Conservation (phyloP, 2,113 vertebrate genomes). For the Callochromis pleurospilus region DNA sequence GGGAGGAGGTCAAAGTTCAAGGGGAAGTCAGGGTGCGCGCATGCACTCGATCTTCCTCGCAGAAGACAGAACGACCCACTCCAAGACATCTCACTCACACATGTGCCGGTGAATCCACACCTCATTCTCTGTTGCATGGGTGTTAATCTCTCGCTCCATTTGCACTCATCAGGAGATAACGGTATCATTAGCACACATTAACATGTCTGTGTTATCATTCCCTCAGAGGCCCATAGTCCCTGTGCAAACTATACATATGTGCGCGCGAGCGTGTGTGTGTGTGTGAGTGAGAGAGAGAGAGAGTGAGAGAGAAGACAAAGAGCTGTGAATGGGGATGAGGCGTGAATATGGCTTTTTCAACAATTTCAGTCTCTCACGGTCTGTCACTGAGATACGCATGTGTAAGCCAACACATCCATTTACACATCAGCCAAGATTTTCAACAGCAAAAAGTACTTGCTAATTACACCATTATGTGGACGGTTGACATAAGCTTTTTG, state of each 20-base stretch:
- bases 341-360: conserved; percentile 18
- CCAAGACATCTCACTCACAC: background rate
- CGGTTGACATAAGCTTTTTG: background rate
- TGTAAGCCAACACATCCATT: conserved; percentile 19
- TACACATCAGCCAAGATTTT: conserved; percentile 19
- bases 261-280: background rate
- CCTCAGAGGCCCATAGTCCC: conserved; percentile 12
- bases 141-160: conserved; percentile 64
- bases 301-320: background rate
- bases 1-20: conserved; percentile 18
- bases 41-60: background rate
- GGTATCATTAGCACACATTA: conserved; percentile 66
- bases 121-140: conserved; percentile 19
- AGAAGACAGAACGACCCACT: background rate
- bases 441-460: background rate
- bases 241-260: background rate
- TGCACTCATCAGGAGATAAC: conserved; percentile 62
- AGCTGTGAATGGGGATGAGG: conserved; percentile 21
- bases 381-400: background rate
- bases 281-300: background rate
- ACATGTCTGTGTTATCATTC: conserved; percentile 57
- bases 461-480: conserved; percentile 14
- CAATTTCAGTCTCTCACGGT: background rate
- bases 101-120: conserved; percentile 18
- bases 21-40: background rate